phyloP scores from a whole-genome alignment of 2,113 vertebrate genomes.

The Onychorhynchus coronatus region DNA sequence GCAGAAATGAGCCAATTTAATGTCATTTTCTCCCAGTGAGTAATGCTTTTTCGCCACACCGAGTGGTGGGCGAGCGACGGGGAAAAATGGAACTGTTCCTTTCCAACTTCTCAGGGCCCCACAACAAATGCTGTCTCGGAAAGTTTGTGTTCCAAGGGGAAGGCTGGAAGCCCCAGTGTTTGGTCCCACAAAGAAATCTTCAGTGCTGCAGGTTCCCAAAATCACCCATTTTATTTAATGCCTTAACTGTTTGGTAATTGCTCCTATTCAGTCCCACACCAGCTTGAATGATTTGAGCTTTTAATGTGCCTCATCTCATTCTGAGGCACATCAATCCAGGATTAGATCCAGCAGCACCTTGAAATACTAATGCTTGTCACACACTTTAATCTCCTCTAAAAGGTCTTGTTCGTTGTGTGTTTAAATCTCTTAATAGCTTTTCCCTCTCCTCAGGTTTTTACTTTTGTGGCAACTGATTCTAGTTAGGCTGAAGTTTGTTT shows the following conservation, averaged over 20 bases:
- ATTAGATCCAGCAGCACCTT: constrained; percentile 67
- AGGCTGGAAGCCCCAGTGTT: not conserved
- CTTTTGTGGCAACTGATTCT: constrained; percentile 60
- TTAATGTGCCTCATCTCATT: constrained; percentile 76
- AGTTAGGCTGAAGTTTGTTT: constrained; percentile 49
- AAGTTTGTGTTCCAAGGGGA: constrained; percentile 30
- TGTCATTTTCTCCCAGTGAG: not conserved
- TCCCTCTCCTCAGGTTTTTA: constrained; percentile 57
- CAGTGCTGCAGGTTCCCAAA: constrained; percentile 13
- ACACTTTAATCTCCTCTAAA: constrained; percentile 71
- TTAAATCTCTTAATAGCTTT: constrained; percentile 74
- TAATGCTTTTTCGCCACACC: constrained; percentile 27
- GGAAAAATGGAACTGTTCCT: constrained; percentile 11
- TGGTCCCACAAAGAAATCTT: constrained; percentile 44
- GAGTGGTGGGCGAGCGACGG: not conserved
- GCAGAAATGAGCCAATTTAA: not conserved
- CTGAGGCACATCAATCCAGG: constrained; percentile 73
- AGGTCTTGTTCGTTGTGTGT: constrained; percentile 64
- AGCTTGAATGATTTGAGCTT: constrained; percentile 71
- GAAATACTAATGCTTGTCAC: constrained; percentile 75
- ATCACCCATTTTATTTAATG: constrained; percentile 66
- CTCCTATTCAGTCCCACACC: constrained; percentile 66
- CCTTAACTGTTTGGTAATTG: constrained; percentile 75
- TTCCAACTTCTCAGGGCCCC: not conserved
- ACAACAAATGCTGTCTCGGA: not conserved